Evolutionary conservation across 2,888 invertebrate genomes (phyloP).

Genomic region (Hirtodrosophila histrioides): DNA sequence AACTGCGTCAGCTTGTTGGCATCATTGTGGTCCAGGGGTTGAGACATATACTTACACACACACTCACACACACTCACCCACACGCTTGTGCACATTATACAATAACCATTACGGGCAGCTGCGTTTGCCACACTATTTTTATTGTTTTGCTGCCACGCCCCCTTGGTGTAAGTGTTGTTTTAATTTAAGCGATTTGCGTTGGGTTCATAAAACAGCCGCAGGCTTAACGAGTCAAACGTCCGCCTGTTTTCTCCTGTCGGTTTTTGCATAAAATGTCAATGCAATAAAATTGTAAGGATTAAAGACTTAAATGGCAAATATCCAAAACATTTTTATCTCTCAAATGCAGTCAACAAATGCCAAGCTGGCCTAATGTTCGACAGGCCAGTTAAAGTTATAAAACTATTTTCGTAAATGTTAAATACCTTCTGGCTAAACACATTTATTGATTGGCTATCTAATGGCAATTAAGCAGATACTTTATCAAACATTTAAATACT

Average conservation of each 20-base stretch:
- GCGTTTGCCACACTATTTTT: conserved; percentile 76
- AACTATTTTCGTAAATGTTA: conserved; percentile 6
- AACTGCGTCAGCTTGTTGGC: conserved; percentile 62
- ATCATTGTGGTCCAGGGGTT: conserved; percentile 57
- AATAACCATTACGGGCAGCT: conserved; percentile 75
- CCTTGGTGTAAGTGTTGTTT: conserved; percentile 52
- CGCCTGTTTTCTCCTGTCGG: conserved; percentile 22
- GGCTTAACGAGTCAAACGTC: conserved; percentile 49
- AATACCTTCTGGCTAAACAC: background rate
- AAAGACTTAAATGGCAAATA: conserved; percentile 2
- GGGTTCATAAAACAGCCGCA: conserved; percentile 64
- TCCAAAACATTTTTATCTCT: conserved; percentile 12
- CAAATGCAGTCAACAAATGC: conserved; percentile 9
- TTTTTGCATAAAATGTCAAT: conserved; percentile 50
- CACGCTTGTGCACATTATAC: conserved; percentile 53
- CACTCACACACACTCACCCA: conserved; percentile 15
- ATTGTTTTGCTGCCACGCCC: conserved; percentile 54
- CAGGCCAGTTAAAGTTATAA: background rate
- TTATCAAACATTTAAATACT: conserved; percentile 57
- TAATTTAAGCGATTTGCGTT: conserved; percentile 76
- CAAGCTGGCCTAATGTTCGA: background rate
- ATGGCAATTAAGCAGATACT: conserved; percentile 69
- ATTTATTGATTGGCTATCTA: conserved; percentile 68
- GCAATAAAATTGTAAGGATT: conserved; percentile 37
- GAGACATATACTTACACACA: conserved; percentile 24